Evolutionary conservation across 2,797 vertebrate species (phyloP).

Genomic region (Mormyrus proboscirostris): DNA sequence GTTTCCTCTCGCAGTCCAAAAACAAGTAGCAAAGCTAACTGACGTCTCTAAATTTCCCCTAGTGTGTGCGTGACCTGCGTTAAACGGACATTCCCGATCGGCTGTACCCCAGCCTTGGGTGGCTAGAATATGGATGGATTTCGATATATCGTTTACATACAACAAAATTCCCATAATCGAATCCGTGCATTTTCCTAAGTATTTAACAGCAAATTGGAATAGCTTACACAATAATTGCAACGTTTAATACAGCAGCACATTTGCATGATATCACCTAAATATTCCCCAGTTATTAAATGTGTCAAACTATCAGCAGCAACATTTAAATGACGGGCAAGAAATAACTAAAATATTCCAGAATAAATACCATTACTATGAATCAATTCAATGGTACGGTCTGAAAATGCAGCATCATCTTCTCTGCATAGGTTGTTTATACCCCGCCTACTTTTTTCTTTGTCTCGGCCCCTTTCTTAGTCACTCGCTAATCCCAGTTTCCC

Average conservation of each 20-base stretch:
- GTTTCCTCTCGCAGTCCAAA: neutral
- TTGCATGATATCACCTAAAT: neutral
- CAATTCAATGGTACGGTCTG: neutral
- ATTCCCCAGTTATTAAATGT: neutral
- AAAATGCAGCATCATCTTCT: constrained; percentile 8
- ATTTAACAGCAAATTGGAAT: neutral
- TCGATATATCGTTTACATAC: neutral
- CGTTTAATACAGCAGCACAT: neutral
- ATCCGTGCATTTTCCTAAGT: neutral
- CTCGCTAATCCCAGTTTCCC: constrained; percentile 19
- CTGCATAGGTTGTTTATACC: neutral
- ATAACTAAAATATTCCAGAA: neutral
- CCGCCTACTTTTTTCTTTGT: neutral
- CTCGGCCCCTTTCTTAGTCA: constrained; percentile 12
- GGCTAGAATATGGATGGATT: neutral
- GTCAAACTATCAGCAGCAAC: neutral
- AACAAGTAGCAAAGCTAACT: neutral
- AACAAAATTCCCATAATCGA: neutral
- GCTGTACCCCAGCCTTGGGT: neutral
- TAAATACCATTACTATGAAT: neutral
- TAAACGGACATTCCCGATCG: neutral
- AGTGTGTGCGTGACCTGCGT: neutral
- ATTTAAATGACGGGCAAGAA: neutral
- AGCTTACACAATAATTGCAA: neutral
- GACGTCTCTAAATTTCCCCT: neutral